Conservation (phyloP, 2,113 vertebrate genomes). For the Vidua chalybeata region DNA sequence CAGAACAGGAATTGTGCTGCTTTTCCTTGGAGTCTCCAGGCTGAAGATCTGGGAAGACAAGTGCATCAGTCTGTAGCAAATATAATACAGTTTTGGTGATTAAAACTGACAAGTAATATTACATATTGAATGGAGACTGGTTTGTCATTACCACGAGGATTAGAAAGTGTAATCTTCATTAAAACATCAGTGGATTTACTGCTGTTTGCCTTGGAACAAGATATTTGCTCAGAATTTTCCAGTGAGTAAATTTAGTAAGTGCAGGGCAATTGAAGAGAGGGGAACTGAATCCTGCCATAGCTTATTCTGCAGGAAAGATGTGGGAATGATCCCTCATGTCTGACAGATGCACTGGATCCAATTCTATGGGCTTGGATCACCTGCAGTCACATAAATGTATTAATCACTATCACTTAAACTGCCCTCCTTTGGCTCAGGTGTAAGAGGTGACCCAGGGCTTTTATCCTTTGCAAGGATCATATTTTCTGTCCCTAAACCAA, state of each 20-base stretch:
- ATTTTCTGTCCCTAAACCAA: background rate
- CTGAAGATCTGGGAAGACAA: background rate
- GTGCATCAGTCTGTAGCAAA: background rate
- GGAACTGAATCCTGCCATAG: background rate
- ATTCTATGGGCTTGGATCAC: background rate
- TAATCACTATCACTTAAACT: background rate
- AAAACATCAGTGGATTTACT: conserved; percentile 27
- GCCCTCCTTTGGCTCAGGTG: background rate
- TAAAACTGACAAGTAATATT: conserved; percentile 44
- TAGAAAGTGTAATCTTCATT: conserved; percentile 25
- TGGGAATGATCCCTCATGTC: background rate
- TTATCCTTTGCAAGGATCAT: background rate
- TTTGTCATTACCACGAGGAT: conserved; percentile 19
- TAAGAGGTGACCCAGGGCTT: background rate
- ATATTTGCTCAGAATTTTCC: background rate
- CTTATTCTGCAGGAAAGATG: background rate
- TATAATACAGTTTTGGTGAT: background rate
- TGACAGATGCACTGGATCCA: background rate
- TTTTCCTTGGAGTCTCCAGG: background rate
- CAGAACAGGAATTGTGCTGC: background rate
- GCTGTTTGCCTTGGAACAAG: background rate
- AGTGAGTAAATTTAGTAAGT: conserved; percentile 1
- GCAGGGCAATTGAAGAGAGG: background rate
- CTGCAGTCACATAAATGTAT: background rate
- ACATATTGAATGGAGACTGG: background rate